Evolutionary conservation across 2,888 invertebrate genomes (phyloP).

Genomic region (Athripsodes cinereus): DNA sequence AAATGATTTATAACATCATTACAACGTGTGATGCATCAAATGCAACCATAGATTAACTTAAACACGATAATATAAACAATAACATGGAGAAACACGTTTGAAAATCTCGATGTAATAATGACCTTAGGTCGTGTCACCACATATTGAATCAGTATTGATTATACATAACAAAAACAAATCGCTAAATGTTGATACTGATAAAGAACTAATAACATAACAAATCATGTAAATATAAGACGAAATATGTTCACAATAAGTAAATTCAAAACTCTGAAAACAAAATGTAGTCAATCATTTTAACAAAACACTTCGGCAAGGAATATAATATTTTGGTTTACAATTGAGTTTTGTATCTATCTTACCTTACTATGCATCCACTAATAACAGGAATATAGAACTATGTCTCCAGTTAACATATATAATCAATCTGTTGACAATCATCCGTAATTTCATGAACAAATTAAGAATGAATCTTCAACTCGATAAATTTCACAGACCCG

Average conservation of each 20-base stretch:
- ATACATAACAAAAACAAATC: constrained; percentile 9
- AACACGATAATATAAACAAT: background rate
- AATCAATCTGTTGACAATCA: constrained; percentile 15
- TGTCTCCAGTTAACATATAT: constrained; percentile 12
- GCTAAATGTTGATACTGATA: background rate
- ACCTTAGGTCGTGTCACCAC: constrained; percentile 17
- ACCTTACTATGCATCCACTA: constrained; percentile 21
- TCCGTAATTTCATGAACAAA: constrained; percentile 14
- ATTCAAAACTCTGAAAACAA: too few species aligned
- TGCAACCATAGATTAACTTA: background rate
- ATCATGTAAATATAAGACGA: too few species aligned
- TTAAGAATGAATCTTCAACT: constrained; percentile 12
- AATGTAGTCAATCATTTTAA: too few species aligned
- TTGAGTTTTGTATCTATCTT: background rate
- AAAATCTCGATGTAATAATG: background rate
- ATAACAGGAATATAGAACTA: background rate
- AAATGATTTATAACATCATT: background rate
- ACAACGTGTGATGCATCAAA: background rate
- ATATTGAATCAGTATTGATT: constrained; percentile 21
- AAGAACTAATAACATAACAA: too few species aligned
- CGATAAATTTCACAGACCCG: constrained; percentile 12
- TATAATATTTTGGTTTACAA: too few species aligned
- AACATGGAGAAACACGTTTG: background rate
- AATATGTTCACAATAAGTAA: too few species aligned
- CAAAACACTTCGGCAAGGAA: too few species aligned